Conservation (phyloP, 2,113 vertebrate genomes). For the Aphyosemion australe region DNA sequence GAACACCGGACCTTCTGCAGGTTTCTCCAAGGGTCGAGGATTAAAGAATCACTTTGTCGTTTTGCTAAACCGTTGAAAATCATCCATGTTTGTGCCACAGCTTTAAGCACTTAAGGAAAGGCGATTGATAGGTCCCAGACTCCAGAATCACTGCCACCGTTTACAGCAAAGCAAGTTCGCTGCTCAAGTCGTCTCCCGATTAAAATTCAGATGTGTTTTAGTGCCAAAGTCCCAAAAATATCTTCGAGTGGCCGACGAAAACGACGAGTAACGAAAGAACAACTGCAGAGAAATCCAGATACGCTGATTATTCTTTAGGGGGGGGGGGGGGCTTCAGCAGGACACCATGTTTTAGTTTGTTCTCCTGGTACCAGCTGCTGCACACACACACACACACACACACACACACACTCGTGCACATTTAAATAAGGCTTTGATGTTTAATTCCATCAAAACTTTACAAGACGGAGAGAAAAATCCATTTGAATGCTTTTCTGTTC, state of each 20-base stretch:
- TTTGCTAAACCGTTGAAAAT: background rate
- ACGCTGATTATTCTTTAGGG: no score
- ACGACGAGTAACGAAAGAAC: no score
- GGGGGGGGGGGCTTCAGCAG: no score
- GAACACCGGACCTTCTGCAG: background rate
- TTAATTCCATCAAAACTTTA: no score
- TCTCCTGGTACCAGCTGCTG: no score
- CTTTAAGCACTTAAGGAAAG: conserved; percentile 22
- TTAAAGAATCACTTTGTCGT: conserved; percentile 17
- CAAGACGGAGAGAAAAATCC: no score
- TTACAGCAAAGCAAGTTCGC: background rate
- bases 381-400: no score
- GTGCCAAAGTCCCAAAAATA: conserved; percentile 3
- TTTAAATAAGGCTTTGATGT: no score
- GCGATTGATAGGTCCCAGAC: background rate
- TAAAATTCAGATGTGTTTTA: background rate
- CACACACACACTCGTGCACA: no score
- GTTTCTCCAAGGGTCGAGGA: background rate
- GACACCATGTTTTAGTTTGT: no score
- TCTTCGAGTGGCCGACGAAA: background rate
- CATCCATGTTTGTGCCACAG: conserved; percentile 39
- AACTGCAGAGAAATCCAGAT: no score
- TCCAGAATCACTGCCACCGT: background rate
- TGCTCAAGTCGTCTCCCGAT: background rate
- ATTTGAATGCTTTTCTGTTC: no score